Evolutionary conservation across 2,113 vertebrate species (phyloP), one percentile per base, ranked within the genome.

Genomic region (Cettia cetti): DNA sequence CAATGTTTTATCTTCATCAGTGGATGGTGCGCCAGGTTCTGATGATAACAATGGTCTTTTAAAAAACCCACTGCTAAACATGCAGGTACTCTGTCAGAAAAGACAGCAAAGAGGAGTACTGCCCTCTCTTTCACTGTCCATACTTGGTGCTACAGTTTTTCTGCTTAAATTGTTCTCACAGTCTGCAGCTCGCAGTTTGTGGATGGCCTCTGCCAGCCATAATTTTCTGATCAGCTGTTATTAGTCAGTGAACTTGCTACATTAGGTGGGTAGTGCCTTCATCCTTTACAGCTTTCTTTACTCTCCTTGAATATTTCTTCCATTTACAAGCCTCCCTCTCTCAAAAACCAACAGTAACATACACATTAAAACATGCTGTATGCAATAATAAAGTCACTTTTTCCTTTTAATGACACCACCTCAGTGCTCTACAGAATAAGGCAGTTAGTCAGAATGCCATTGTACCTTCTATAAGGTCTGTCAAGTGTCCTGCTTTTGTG

Each of bases 351-450:
- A 13, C 3, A 63, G 24, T 31, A 33, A 10, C 4, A 33, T 6
- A 28, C 5, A 45, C 0, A 4, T 13, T 69, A 42, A 60, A 70
- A 72, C 2, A 1, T 40, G 6, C 22, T 5, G 0, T n/a, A 20
- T 44, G 12, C 5, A 60, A 85, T 40, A 78, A 77, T n/a, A 53
- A 65, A 49, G 14, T 30, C 66, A 66, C 9, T 28, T 5, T 31
- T 66, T 19, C 10, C 11, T 53, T 47, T 59, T 52, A 59, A 2
- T 33, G 76, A 66, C 17, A 42, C 2, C 30, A 33, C 14, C 10
- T 30, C 28, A 59, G 22, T 26, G 44, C n/a, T 79, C 49, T 90
- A 10, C 23, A 68, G 39, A 75, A 24, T 7, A 10, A 0, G 2
- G 7, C 6, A 24, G 26, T 33, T 37, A 82, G 69, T 6, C 42